phyloP scores from a whole-genome alignment of 2,888 invertebrate species.

The Monoplex corrugatus region DNA sequence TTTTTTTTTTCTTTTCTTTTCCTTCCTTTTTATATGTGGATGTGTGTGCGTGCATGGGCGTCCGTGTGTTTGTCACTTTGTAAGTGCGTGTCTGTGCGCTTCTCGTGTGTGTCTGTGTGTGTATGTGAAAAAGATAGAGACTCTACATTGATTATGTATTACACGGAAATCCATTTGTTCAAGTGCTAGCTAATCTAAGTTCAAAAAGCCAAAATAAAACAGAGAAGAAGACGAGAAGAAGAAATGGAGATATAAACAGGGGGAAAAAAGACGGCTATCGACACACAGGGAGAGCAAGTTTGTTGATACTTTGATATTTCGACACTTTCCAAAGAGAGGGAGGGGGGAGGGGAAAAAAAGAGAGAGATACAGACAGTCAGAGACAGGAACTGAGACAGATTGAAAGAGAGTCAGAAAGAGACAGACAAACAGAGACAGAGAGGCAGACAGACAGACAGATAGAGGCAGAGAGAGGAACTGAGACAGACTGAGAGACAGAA shows the following conservation, averaged over 20 bases:
- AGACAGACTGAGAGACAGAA: neutral
- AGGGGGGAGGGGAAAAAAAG: neutral
- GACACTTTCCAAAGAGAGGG: no score
- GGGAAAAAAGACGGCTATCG: neutral
- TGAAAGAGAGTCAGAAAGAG: neutral
- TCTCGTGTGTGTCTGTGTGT: neutral
- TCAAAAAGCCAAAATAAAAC: no score
- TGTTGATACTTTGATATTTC: no score
- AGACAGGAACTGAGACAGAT: neutral
- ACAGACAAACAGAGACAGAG: neutral
- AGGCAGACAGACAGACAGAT: neutral
- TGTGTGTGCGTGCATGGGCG: neutral
- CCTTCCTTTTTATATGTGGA: neutral
- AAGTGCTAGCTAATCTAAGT: neutral
- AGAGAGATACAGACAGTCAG: neutral
- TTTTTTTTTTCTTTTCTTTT: no score
- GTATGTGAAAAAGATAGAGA: no score
- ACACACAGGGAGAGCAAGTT: no score
- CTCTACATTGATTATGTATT: neutral
- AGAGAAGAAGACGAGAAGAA: neutral
- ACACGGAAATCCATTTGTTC: neutral
- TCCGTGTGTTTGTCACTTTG: neutral
- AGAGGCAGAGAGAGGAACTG: neutral
- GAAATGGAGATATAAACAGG: no score
- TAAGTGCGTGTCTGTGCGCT: neutral